These are phyloP conservation scores for Glossophaga mutica DNA, from an alignment of 2,797 vertebrate genomes.

Conservation along the genomic window DNA sequence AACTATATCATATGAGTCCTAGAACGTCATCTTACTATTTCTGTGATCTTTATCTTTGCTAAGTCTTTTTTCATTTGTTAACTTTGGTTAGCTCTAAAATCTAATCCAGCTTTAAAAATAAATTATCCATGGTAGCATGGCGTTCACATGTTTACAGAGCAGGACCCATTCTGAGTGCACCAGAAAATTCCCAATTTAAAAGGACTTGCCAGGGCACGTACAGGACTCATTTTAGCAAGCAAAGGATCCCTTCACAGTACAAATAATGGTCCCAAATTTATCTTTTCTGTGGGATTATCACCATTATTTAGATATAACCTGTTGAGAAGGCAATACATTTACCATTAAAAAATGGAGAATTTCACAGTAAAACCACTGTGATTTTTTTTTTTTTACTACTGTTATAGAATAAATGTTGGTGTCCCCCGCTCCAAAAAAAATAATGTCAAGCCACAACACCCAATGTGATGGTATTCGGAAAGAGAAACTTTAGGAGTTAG, in stretches of 20 bases:
- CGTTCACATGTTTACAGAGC: background rate
- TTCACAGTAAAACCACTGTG: background rate
- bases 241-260: background rate
- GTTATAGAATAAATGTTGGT: background rate
- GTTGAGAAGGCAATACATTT: background rate
- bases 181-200: background rate
- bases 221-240: background rate
- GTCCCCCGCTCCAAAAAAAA: background rate
- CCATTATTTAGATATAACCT: background rate
- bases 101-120: background rate
- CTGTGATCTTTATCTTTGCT: background rate
- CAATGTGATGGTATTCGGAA: background rate
- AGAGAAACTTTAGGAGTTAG: too few species aligned
- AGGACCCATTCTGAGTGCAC: background rate
- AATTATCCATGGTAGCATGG: background rate
- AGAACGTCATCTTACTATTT: background rate
- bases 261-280: background rate
- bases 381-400: background rate
- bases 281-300: background rate
- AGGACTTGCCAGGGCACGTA: background rate
- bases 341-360: background rate
- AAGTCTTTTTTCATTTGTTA: background rate
- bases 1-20: background rate
- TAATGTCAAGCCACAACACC: background rate
- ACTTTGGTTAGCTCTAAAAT: background rate